Conservation (phyloP, 2,888 invertebrate genomes). For the Ectemnius lituratus region DNA sequence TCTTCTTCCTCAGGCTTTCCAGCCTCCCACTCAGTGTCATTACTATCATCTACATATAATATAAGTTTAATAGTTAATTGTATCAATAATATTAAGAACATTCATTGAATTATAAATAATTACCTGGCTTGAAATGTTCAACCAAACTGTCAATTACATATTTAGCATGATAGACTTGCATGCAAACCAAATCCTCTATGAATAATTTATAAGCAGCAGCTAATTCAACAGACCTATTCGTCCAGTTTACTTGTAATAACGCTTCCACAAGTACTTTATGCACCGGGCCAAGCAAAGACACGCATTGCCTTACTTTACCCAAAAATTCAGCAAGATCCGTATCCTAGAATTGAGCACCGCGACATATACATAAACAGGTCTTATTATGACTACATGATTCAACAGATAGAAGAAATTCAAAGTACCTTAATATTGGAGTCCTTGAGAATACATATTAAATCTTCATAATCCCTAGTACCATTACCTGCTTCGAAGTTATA, state of each 20-base stretch:
- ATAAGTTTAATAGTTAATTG: constrained; percentile 30
- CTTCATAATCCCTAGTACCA: constrained; percentile 78
- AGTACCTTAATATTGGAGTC: constrained; percentile 78
- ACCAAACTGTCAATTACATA: constrained; percentile 82
- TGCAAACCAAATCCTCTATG: constrained; percentile 83
- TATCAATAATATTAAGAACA: not conserved
- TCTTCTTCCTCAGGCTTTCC: constrained; percentile 81
- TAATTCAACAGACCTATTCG: constrained; percentile 78
- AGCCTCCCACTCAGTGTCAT: constrained; percentile 81
- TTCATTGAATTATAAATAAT: not conserved
- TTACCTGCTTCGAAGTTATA: constrained; percentile 75
- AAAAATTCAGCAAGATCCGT: constrained; percentile 80
- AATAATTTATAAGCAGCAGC: constrained; percentile 82
- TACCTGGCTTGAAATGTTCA: constrained; percentile 81
- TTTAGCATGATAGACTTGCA: constrained; percentile 83
- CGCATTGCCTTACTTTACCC: constrained; percentile 80
- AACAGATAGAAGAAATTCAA: not conserved
- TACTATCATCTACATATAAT: constrained; percentile 73
- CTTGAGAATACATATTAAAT: constrained; percentile 79
- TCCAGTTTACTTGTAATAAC: constrained; percentile 82
- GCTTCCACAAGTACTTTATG: constrained; percentile 82
- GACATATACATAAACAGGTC: constrained; percentile 2
- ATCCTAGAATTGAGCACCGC: constrained; percentile 78
- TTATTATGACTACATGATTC: not conserved
- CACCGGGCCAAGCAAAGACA: constrained; percentile 80